These are phyloP conservation scores for Ichneumoninae sp. DNA, from an alignment of 2,888 invertebrate species.

Conservation along the genomic window DNA sequence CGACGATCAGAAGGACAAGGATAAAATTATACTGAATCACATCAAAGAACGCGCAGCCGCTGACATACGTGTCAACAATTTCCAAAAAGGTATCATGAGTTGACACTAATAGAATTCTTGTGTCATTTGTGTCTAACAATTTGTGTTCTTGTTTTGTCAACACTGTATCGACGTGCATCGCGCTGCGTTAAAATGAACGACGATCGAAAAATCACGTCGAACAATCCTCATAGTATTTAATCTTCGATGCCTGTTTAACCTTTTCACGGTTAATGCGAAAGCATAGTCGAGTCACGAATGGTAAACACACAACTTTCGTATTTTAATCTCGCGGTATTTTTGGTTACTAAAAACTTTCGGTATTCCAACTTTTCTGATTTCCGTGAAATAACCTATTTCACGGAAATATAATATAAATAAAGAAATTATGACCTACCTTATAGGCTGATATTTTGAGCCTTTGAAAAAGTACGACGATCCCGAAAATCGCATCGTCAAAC, in stretches of 20 bases:
- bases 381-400: too few species aligned
- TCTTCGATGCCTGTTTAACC: background rate
- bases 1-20: conserved; percentile 84
- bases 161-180: background rate
- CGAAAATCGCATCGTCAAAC: too few species aligned
- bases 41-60: conserved; percentile 84
- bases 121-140: conserved; percentile 36
- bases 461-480: too few species aligned
- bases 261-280: background rate
- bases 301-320: background rate
- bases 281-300: background rate
- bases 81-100: conserved; percentile 78
- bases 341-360: background rate
- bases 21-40: conserved; percentile 86
- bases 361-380: background rate
- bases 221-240: background rate
- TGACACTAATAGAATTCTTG: conserved; percentile 33
- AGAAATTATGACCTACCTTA: too few species aligned
- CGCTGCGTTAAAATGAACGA: background rate
- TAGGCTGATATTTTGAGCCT: too few species aligned
- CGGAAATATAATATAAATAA: too few species aligned
- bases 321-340: background rate
- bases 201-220: background rate
- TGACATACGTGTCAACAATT: conserved; percentile 75
- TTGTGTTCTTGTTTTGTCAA: background rate